A percentile compares a stretch with the other conserved stretches of the same genome.
Conservation (phyloP, 2,888 invertebrate species). For the Theretra japonica region DNA sequence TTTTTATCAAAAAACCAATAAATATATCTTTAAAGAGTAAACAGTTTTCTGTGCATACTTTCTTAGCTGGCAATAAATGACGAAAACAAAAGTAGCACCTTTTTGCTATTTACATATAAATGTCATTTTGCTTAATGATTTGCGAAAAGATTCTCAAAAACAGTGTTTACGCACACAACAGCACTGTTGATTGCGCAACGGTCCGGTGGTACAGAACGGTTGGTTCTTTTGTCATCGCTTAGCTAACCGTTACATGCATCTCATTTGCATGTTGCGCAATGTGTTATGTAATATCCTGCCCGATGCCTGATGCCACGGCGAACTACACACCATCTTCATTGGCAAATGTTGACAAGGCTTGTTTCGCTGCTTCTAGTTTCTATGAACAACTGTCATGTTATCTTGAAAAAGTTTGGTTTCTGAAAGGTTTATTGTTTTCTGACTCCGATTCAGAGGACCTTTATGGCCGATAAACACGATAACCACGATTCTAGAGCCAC, state of each 20-base stretch:
- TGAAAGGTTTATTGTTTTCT: neutral
- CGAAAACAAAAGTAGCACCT: neutral
- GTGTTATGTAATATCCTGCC: conserved; percentile 30
- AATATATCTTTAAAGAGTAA: neutral
- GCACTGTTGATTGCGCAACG: conserved; percentile 6
- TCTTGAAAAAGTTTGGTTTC: neutral
- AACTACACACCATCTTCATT: neutral
- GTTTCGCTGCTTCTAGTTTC: neutral
- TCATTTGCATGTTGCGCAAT: conserved; percentile 31
- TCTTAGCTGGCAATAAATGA: neutral
- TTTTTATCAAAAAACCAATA: neutral
- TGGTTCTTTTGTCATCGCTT: conserved; percentile 30
- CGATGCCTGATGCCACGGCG: neutral
- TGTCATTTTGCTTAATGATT: neutral
- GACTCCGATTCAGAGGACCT: no score
- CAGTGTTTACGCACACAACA: conserved; percentile 38
- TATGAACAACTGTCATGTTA: neutral
- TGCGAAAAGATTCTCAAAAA: neutral
- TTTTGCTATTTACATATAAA: neutral
- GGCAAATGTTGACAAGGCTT: conserved; percentile 11
- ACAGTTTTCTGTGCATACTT: neutral
- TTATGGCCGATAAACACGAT: no score
- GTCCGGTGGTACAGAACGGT: conserved; percentile 20
- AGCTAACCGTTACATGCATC: conserved; percentile 38
- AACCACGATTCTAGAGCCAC: no score